These are phyloP conservation scores for Drosophila subsilvestris DNA, from an alignment of 2,888 invertebrate genomes.

Conservation along the genomic window DNA sequence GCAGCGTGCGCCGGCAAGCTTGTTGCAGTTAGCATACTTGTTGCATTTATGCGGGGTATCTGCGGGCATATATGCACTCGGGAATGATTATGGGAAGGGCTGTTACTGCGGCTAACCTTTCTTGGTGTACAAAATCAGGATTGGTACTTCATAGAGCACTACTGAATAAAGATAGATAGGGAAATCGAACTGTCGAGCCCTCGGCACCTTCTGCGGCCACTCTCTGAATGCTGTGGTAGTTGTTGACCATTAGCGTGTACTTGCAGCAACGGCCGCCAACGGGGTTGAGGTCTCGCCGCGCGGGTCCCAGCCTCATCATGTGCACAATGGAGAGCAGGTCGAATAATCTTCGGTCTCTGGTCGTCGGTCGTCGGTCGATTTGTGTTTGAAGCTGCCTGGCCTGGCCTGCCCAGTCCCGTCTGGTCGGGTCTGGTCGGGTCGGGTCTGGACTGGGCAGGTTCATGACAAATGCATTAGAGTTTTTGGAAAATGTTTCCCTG, in stretches of 20 bases:
- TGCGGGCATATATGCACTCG: background rate
- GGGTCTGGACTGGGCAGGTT: conserved; percentile 62
- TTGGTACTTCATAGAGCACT: no score
- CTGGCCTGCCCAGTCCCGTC: conserved; percentile 1
- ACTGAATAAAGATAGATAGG: background rate
- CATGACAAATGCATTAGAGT: conserved; percentile 76
- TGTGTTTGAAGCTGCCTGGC: conserved; percentile 51
- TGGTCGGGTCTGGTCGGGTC: conserved; percentile 32
- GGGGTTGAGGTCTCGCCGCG: conserved; percentile 68
- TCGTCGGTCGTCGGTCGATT: conserved; percentile 33
- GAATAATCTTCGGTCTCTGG: conserved; percentile 49
- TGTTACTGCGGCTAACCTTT: no score
- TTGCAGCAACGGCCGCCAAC: conserved; percentile 66
- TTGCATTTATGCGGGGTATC: conserved; percentile 8
- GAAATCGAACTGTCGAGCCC: conserved; percentile 8
- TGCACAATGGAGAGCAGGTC: conserved; percentile 79
- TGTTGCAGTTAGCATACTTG: conserved; percentile 41
- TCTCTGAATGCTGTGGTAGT: conserved; percentile 40
- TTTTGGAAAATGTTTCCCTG: conserved; percentile 39
- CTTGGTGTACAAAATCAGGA: no score
- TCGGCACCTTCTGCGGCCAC: background rate
- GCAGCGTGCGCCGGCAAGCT: conserved; percentile 62
- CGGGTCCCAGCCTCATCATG: conserved; percentile 65
- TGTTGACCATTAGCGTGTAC: conserved; percentile 73
- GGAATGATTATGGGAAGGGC: background rate